Base-by-base conservation (phyloP, 53 echinoderm and acorn worm genomes). In the Luidia sarsii region DNA sequence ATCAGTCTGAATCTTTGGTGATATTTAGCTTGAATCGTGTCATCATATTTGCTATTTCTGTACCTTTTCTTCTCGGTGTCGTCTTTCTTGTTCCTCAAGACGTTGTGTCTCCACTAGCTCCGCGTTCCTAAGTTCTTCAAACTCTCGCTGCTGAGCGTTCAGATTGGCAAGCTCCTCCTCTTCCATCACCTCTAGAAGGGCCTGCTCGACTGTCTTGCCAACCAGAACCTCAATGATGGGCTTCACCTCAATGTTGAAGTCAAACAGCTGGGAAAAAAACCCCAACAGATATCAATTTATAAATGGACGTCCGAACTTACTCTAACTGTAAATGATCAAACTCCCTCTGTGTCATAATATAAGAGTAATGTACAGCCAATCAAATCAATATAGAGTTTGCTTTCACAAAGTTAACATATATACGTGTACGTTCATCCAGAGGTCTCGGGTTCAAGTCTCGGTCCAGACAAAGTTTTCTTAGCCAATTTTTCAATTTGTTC, bases 191-290 rank as follows among this genome's bases (percentile, higher is more conserved):
- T 96, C 96, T 18, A 96, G 86, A 27, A 96, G 84, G 46, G 96
- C 96, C 75, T 96, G 96, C 70, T 96, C 96, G n/a, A 96, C 96
- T 1, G 96, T 96, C 84, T 96, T 96, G 50, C 96, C 96, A 27
- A 96, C 96, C 46, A 96, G 71, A 39, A 96, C 96, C 83, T 96
- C 96, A 3, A 96, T 52, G 93, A 96, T 96, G n/a, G 96, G 96
- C 35, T 96, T 96, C 48, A 96, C 96, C 54, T 96, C 96, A 28
- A 96, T 88, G 57, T 96, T 92, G 88, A 96, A 96, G 84, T 96
- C 96, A 93, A 96, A 96, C 23, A 96, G 87, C 96, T 96, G 28
- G 28, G 28, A n/a, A n/a, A n/a, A 7, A 65, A 65, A 23, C 4
- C 5, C 19, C 5, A 9, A 10, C 7, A 18, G 61, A 31, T 18